Evolutionary conservation across 2,113 vertebrate species (phyloP), one percentile per base, ranked within the genome.

Genomic region (Heterocephalus glaber): DNA sequence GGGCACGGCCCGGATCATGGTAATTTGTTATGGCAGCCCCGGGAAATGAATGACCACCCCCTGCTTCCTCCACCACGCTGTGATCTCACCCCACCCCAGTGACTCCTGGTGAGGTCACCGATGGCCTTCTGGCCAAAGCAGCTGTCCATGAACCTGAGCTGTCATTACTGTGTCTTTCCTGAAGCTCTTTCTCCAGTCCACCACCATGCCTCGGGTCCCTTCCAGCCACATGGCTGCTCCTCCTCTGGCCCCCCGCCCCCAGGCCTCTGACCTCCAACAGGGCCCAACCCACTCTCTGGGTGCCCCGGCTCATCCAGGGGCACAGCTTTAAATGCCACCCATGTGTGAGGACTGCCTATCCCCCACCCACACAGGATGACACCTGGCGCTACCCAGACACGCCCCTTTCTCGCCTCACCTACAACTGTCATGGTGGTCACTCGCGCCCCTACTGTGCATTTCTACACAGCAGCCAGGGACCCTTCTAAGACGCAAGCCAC

Each of bases 371-470:
- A 72, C n/a, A 28, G 63, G n/a, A 13, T 6, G 16, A 47, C 11
- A 74, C 65, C 33, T 2, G 22, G 7, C 14, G 38, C 82, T 77
- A 74, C 7, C 7, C 9, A 1, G 56, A 35, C 1, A 0, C 0
- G 7, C 8, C 17, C 33, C 54, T 41, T 70, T 41, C 80, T n/a
- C 2, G 0, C 22, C 60, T 30, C 10, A 52, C n/a, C 41, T 16
- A 72, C 81, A 76, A 20, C 22, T 12, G 61, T 72, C 74, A 68
- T 0, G 33, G 95, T 0, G 9, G 77, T 52, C 17, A 3, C 61
- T 38, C 16, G 22, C 12, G 2, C 24, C 52, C n/a, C 38, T 4
- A 6, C n/a, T 0, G 0, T 5, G 65, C 28, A 17, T 35, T 14
- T 66, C 74, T 35, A n/a, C n/a, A n/a, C 20, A 44, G 68, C 35